These are phyloP conservation scores for Drosophila lowei DNA, from an alignment of 1,140 invertebrate genomes.

Conservation along the genomic window DNA sequence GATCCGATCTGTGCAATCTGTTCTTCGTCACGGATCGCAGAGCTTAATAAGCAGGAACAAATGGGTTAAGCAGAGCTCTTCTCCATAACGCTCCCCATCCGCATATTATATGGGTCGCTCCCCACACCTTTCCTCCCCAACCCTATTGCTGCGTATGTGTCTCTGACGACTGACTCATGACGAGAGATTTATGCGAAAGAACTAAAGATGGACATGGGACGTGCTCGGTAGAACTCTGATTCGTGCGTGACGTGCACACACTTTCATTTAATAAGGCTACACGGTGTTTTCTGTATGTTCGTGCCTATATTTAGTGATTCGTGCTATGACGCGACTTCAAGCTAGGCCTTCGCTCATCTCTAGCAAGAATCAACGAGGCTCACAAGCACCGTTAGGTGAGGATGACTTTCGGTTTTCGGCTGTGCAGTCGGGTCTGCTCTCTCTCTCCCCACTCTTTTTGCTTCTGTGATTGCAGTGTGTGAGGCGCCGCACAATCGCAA, in stretches of 20 bases:
- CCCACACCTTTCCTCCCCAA: constrained; percentile 7
- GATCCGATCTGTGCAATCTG: constrained; percentile 18
- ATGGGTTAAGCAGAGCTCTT: constrained; percentile 23
- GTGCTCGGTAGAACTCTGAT: too few relatives aligned
- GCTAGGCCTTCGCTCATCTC: too few relatives aligned
- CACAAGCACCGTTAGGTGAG: constrained; percentile 39
- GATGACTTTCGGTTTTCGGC: constrained; percentile 36
- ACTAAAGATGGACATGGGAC: constrained; percentile 2
- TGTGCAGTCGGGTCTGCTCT: neutral
- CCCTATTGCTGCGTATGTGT: neutral
- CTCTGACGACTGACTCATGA: constrained; percentile 46
- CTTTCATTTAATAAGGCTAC: too few relatives aligned
- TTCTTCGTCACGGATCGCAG: constrained; percentile 25
- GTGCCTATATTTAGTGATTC: too few relatives aligned
- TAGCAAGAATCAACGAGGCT: too few relatives aligned
- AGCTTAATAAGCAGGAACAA: constrained; percentile 38
- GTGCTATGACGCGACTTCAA: too few relatives aligned
- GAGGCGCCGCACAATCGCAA: constrained; percentile 29
- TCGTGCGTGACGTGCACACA: too few relatives aligned
- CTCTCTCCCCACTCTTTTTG: constrained; percentile 3
- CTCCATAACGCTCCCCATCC: constrained; percentile 6
- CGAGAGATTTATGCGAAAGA: constrained; percentile 47
- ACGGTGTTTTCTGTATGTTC: too few relatives aligned
- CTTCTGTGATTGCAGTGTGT: constrained; percentile 55
- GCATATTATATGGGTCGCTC: neutral